Percentiles rank a stretch among this genome's conserved stretches.
These are phyloP conservation scores for Steatocranus sp. DNA, from an alignment of 2,797 vertebrate species.

Conservation along the genomic window DNA sequence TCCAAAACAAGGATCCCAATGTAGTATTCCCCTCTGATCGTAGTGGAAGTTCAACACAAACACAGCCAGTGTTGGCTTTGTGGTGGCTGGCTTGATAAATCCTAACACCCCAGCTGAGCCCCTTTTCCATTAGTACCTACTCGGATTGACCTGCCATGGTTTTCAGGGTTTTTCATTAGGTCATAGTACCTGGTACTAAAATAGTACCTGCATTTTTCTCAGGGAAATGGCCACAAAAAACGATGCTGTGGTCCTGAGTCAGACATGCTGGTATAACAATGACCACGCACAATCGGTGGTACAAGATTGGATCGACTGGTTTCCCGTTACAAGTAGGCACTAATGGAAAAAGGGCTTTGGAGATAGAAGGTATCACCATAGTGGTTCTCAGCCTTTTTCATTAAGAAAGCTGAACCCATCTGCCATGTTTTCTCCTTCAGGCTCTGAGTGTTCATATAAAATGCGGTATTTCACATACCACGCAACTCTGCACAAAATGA, in stretches of 20 bases:
- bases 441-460: background rate
- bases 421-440: background rate
- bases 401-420: background rate
- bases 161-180: background rate
- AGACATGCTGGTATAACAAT: background rate
- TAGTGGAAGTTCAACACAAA: background rate
- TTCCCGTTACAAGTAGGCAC: background rate
- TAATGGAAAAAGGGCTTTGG: background rate
- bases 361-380: background rate
- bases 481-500: background rate
- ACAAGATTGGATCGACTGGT: no score
- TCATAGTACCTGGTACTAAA: background rate
- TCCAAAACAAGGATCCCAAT: background rate
- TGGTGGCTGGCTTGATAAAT: background rate
- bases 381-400: background rate
- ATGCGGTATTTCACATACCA: background rate
- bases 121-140: background rate
- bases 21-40: background rate
- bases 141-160: rapidly evolving
- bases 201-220: background rate
- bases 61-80: background rate
- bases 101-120: background rate
- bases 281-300: background rate
- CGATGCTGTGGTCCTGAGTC: background rate
- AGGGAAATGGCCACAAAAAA: background rate